phyloP scores from a whole-genome alignment of 1,140 invertebrate species.

The Aphaenogaster rudis region DNA sequence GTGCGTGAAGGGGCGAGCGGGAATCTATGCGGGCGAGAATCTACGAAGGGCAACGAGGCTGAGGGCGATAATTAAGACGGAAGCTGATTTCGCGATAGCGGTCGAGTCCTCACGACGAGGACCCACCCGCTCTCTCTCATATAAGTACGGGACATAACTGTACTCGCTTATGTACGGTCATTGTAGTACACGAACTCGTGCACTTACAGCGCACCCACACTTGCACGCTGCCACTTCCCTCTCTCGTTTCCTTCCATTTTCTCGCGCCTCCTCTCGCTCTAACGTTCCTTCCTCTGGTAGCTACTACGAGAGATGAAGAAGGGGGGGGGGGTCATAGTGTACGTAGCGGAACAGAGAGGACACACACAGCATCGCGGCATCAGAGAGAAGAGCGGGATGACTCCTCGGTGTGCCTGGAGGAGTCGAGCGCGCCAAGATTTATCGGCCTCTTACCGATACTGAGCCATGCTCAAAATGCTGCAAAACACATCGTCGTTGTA shows the following conservation, averaged over 20 bases:
- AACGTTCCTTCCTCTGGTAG: slow-evolving; percentile 26
- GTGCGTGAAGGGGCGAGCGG: background rate
- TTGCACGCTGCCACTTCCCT: background rate
- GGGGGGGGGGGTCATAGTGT: background rate
- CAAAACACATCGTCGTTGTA: slow-evolving; percentile 79
- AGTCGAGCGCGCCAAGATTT: slow-evolving; percentile 81
- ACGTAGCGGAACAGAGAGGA: slow-evolving; percentile 15
- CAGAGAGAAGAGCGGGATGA: slow-evolving; percentile 62
- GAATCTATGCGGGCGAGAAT: slow-evolving; percentile 56
- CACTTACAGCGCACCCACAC: slow-evolving; percentile 8
- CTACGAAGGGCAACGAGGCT: slow-evolving; percentile 34
- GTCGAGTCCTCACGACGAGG: slow-evolving; percentile 77
- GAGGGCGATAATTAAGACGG: slow-evolving; percentile 85
- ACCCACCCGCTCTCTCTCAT: slow-evolving; percentile 68
- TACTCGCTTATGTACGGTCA: slow-evolving; percentile 55
- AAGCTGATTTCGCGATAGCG: slow-evolving; percentile 84
- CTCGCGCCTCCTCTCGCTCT: background rate
- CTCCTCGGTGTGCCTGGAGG: slow-evolving; percentile 51
- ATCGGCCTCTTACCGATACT: slow-evolving; percentile 84
- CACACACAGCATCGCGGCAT: slow-evolving; percentile 43
- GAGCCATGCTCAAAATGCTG: slow-evolving; percentile 85
- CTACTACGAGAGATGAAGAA: slow-evolving; percentile 31
- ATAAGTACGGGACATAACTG: slow-evolving; percentile 73
- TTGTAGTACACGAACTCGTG: slow-evolving; percentile 12
- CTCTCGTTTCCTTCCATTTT: background rate